Percentiles rank a stretch among this genome's conserved stretches.
Evolutionary conservation across 2,888 invertebrate species (phyloP).

Genomic region (Apantesis nais): DNA sequence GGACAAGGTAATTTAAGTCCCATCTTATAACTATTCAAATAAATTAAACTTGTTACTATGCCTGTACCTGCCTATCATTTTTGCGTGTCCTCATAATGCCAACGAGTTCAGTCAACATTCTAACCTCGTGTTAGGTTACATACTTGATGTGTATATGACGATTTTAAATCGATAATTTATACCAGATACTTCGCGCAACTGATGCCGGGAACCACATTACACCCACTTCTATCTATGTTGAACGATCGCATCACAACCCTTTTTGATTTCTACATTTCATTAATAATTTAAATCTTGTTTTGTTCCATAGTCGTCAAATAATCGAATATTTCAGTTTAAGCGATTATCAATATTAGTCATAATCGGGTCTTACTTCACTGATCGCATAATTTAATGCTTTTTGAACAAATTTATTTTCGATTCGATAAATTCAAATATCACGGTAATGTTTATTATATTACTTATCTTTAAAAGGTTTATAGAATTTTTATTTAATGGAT

Average conservation of each 20-base stretch:
- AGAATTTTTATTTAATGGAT: neutral
- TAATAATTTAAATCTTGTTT: conserved; percentile 47
- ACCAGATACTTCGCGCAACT: conserved; percentile 63
- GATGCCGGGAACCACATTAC: conserved; percentile 69
- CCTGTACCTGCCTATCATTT: conserved; percentile 69
- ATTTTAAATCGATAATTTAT: conserved; percentile 78
- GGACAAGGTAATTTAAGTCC: too few species aligned
- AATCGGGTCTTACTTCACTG: neutral
- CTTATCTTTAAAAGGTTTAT: neutral
- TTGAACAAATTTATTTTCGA: conserved; percentile 41
- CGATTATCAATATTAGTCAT: conserved; percentile 6
- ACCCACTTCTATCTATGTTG: conserved; percentile 59
- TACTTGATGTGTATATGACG: conserved; percentile 56
- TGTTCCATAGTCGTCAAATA: conserved; percentile 37
- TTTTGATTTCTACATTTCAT: conserved; percentile 63
- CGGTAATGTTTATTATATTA: neutral
- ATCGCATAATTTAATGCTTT: conserved; percentile 40
- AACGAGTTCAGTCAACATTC: conserved; percentile 62
- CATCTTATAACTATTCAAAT: neutral
- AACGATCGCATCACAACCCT: conserved; percentile 60
- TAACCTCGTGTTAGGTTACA: conserved; percentile 71
- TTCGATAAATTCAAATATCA: conserved; percentile 29
- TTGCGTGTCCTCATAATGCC: conserved; percentile 64
- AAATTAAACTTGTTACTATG: conserved; percentile 19
- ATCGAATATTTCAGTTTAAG: conserved; percentile 36